Conservation (phyloP, 2,113 vertebrate species). For the pig (Sus scrofa) region DNA sequence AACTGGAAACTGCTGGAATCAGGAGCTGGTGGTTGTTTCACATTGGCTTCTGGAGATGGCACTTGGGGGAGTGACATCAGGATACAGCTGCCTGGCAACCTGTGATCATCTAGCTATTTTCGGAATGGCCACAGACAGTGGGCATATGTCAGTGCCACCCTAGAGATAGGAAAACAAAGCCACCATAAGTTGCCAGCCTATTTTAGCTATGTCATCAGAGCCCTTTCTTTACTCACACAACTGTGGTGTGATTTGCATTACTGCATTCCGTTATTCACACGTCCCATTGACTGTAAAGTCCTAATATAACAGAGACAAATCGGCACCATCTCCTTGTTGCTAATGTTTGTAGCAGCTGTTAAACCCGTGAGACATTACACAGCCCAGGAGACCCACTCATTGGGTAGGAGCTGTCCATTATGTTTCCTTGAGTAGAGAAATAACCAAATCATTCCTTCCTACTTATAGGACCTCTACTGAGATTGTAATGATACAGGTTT, state of each 20-base stretch:
- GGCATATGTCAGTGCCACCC: slow-evolving; percentile 56
- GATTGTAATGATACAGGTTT: slow-evolving; percentile 32
- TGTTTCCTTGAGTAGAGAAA: slow-evolving; percentile 55
- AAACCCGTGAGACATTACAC: background rate
- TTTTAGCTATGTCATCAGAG: slow-evolving; percentile 67
- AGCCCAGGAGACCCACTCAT: background rate
- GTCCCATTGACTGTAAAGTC: background rate
- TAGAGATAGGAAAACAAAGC: slow-evolving; percentile 79
- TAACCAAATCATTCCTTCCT: slow-evolving; percentile 33
- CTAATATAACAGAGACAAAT: slow-evolving; percentile 17
- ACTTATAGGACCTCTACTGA: background rate
- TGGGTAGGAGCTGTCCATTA: slow-evolving; percentile 45
- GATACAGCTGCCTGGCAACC: slow-evolving; percentile 74
- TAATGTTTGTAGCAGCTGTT: slow-evolving; percentile 36
- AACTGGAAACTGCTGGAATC: slow-evolving; percentile 35
- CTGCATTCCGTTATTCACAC: slow-evolving; percentile 58
- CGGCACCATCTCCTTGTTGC: background rate
- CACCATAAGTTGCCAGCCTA: slow-evolving; percentile 16
- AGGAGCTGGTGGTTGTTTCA: background rate
- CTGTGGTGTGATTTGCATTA: background rate
- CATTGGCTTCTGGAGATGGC: slow-evolving; percentile 31
- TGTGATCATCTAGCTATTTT: slow-evolving; percentile 69
- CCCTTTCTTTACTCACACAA: slow-evolving; percentile 14
- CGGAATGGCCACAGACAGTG: slow-evolving; percentile 57
- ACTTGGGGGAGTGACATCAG: slow-evolving; percentile 57